Base-by-base conservation (phyloP, 2,888 invertebrate genomes). In the Xylota segnis region DNA sequence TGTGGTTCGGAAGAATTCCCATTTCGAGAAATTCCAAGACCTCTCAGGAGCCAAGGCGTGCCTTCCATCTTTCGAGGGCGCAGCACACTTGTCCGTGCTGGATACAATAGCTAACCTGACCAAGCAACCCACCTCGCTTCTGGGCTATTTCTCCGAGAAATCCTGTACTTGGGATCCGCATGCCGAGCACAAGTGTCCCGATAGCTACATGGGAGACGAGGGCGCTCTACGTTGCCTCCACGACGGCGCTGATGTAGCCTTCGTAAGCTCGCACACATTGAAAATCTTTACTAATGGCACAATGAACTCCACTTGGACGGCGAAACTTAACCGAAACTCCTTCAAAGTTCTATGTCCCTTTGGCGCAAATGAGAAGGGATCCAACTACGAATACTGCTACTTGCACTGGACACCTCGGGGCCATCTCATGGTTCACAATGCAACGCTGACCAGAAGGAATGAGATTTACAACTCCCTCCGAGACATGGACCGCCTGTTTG, bases 31-130 rank as follows among this genome's bases (percentile, higher is more conserved):
- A 12, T 93, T 97, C 87, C 91, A 93, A 59, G 96, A 96, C 89
- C 91, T 97, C 29, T 93, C 93, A 91, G 96, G 96, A 9, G 95
- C 95, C 87, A 94, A 94, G 50, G 96, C 96, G 0, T 97, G 96
- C 89, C 96, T 98, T 90, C 96, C 98, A 1, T 94, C 94, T n/a
- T 96, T 95, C 89, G 96, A 96, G 87, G 96, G 97, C 5, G 92
- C 95, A 6, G 95, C 96, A 9, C 94, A 95, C 94, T 93, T 95
- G 88, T 93, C 95, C 0, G 94, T 94, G 0, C 92, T 91, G 83
- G 93, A 91, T 90, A 93, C 91, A 16, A 93, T 92, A 88, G 91
- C 87, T 87, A 92, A 89, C 90, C 92, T 89, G 61, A 93, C 87
- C 91, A 91, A 83, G 45, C 93, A 79, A 76, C 88, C 89, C 7